Percentiles rank a stretch among this genome's conserved stretches.
phyloP scores from a whole-genome alignment of 1,140 invertebrate species.

The Microplitis mediator region DNA sequence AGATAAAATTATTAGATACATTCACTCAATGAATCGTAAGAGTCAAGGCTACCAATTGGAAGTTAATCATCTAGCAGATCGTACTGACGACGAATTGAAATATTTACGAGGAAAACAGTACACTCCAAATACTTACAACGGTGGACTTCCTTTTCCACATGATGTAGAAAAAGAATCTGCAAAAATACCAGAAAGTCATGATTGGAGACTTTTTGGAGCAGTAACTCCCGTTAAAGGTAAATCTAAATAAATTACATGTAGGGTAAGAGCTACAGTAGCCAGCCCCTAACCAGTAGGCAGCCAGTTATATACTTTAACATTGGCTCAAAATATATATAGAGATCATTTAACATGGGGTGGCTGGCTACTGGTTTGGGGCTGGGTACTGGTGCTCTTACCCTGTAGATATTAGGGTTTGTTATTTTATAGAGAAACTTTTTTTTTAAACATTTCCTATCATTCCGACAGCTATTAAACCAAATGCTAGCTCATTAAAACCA shows the following conservation, averaged over 20 bases:
- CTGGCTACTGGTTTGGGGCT: no score
- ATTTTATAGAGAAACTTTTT: slow-evolving; percentile 1
- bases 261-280: no score
- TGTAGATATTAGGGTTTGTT: no score
- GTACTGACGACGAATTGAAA: slow-evolving; percentile 77
- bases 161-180: slow-evolving; percentile 56
- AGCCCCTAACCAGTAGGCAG: no score
- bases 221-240: slow-evolving; percentile 92
- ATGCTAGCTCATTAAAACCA: no score
- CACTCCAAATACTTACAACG: slow-evolving; percentile 70
- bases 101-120: slow-evolving; percentile 78
- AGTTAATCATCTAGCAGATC: slow-evolving; percentile 90
- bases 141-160: slow-evolving; percentile 80
- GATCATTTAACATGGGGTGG: no score
- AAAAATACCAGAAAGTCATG: slow-evolving; percentile 72
- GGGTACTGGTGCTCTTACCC: no score
- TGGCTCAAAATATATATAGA: no score
- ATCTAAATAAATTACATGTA: not conserved
- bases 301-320: no score
- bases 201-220: slow-evolving; percentile 91
- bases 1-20: slow-evolving; percentile 66
- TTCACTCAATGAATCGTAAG: slow-evolving; percentile 84
- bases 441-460: no score
- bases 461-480: no score
- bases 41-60: slow-evolving; percentile 75